These are phyloP conservation scores for Ciconia maguari DNA, from an alignment of 2,113 vertebrate species.

Conservation along the genomic window DNA sequence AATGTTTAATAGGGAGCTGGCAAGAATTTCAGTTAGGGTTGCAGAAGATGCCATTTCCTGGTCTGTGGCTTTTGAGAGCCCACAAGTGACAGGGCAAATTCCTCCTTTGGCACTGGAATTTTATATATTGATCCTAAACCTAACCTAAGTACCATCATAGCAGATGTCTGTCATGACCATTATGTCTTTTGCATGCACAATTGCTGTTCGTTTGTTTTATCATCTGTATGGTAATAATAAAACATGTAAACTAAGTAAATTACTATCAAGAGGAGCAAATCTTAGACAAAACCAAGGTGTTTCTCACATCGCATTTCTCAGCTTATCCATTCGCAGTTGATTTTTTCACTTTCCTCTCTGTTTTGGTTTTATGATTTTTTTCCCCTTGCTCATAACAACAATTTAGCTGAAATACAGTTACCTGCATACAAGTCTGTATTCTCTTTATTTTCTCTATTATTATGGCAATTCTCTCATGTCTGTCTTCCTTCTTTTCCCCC, in stretches of 20 bases:
- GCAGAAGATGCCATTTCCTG: neutral
- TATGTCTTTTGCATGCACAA: neutral
- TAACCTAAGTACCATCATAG: neutral
- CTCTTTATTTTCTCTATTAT: neutral
- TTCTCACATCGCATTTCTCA: neutral
- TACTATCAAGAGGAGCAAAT: neutral
- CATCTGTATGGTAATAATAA: neutral
- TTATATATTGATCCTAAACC: neutral
- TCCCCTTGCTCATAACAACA: neutral
- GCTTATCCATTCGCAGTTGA: neutral
- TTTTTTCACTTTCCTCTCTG: neutral
- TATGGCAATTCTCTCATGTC: neutral
- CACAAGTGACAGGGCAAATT: neutral
- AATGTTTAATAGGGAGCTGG: neutral
- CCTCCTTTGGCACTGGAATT: neutral
- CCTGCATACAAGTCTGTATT: neutral
- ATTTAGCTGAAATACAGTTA: neutral
- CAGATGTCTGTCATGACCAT: neutral
- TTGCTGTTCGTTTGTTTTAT: neutral
- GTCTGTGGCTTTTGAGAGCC: neutral
- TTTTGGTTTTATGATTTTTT: neutral
- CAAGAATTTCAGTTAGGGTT: neutral
- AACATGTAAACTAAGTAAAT: neutral
- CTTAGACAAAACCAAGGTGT: neutral
- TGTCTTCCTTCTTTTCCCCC: neutral